Percentiles rank a stretch among this genome's conserved stretches.
These are phyloP conservation scores for Drosophila neonasuta DNA, from an alignment of 2,888 invertebrate genomes.

Conservation along the genomic window DNA sequence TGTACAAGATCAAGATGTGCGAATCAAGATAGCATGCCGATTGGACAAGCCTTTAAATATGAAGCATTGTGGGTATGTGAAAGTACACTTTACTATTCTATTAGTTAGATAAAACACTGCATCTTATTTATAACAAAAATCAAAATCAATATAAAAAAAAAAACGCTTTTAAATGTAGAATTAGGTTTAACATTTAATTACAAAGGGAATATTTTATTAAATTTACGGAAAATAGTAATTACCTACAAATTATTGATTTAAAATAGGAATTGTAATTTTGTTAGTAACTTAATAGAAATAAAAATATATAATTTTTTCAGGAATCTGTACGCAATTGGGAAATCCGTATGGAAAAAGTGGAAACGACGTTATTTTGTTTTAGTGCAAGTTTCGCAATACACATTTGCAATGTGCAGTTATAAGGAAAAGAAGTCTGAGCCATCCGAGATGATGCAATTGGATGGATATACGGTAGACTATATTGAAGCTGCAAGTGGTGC, in stretches of 20 bases:
- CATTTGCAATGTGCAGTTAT: conserved; percentile 99
- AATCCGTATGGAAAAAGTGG: conserved; percentile 99
- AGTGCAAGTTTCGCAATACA: conserved; percentile 99
- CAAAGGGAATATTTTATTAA: too few species aligned
- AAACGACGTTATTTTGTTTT: conserved; percentile 98
- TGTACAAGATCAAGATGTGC: conserved; percentile 96
- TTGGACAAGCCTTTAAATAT: conserved; percentile 99
- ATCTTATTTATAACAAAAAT: background rate
- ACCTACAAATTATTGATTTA: too few species aligned
- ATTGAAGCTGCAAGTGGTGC: conserved; percentile 97
- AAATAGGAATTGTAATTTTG: too few species aligned
- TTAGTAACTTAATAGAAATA: background rate
- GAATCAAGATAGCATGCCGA: conserved; percentile 98
- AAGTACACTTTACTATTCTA: background rate
- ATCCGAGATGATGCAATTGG: conserved; percentile 99
- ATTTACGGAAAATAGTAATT: too few species aligned
- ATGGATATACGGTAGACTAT: conserved; percentile 99
- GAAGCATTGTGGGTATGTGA: conserved; percentile 96
- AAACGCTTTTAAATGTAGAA: too few species aligned
- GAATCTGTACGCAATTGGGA: conserved; percentile 95
- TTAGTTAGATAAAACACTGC: background rate
- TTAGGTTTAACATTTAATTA: too few species aligned
- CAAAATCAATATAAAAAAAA: too few species aligned
- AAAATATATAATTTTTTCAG: conserved; percentile 80
- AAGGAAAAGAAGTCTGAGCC: conserved; percentile 99